phyloP scores from a whole-genome alignment of 2,113 vertebrate species.

The Myanophis thanlyinensis region DNA sequence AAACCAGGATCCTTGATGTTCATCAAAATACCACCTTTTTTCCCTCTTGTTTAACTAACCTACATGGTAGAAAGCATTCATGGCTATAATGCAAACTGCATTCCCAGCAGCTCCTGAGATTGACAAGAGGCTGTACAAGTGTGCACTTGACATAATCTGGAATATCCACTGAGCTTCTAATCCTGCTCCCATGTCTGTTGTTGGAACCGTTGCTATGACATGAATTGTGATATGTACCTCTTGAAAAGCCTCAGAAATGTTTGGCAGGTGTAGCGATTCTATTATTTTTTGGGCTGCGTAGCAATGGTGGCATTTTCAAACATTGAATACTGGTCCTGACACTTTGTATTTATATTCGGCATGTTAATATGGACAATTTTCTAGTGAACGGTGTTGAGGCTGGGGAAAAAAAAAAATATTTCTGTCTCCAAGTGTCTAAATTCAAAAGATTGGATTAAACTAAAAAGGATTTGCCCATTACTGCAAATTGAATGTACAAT shows the following conservation, averaged over 20 bases:
- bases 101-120: constrained; percentile 31
- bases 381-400: constrained; percentile 42
- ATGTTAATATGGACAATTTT: constrained; percentile 53
- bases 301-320: constrained; percentile 31
- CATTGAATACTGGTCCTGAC: constrained; percentile 41
- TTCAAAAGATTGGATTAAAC: constrained; percentile 54
- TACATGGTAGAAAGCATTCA: constrained; percentile 28
- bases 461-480: constrained; percentile 49
- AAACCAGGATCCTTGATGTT: neutral
- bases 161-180: constrained; percentile 43
- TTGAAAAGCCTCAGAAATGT: constrained; percentile 29
- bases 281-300: constrained; percentile 48
- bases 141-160: constrained; percentile 34
- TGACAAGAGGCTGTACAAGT: constrained; percentile 26
- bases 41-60: neutral
- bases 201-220: constrained; percentile 32
- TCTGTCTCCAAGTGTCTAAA: constrained; percentile 37
- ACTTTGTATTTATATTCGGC: constrained; percentile 53
- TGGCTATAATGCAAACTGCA: constrained; percentile 35
- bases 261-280: constrained; percentile 30
- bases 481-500: constrained; percentile 61
- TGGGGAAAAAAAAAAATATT: constrained; percentile 18
- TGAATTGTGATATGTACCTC: constrained; percentile 34
- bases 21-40: constrained; percentile 4
- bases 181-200: neutral